phyloP scores from a whole-genome alignment of 2,797 vertebrate species.

The Catostomus latipinnis region DNA sequence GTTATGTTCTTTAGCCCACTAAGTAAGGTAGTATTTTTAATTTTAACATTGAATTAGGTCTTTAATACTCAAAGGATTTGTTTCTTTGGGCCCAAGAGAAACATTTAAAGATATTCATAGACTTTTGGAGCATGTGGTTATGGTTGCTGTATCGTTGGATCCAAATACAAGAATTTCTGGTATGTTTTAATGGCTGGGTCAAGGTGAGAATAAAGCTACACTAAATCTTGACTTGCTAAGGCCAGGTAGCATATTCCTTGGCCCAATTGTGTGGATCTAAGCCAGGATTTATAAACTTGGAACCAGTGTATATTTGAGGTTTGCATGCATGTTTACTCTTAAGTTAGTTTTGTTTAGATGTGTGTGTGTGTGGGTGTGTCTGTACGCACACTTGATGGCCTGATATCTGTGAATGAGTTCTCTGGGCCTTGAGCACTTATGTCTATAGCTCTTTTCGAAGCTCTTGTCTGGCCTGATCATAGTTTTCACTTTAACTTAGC shows the following conservation, averaged over 20 bases:
- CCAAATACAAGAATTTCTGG: constrained; percentile 24
- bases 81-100: no score
- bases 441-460: neutral
- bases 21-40: no score
- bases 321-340: neutral
- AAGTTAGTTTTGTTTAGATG: neutral
- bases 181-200: constrained; percentile 38
- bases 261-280: neutral
- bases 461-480: neutral
- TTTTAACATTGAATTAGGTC: no score
- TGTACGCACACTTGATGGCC: neutral
- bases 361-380: neutral
- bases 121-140: neutral
- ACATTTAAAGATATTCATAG: no score
- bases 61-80: no score
- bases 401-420: constrained; percentile 1
- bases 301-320: neutral
- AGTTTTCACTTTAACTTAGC: constrained; percentile 15
- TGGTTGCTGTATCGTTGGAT: neutral
- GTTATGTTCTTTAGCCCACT: no score
- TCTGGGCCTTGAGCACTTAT: neutral
- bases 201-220: constrained; percentile 7
- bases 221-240: no score
- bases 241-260: neutral
- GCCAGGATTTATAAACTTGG: neutral